phyloP scores from a whole-genome alignment of 1,140 invertebrate species.

The Camponotus pennsylvanicus region DNA sequence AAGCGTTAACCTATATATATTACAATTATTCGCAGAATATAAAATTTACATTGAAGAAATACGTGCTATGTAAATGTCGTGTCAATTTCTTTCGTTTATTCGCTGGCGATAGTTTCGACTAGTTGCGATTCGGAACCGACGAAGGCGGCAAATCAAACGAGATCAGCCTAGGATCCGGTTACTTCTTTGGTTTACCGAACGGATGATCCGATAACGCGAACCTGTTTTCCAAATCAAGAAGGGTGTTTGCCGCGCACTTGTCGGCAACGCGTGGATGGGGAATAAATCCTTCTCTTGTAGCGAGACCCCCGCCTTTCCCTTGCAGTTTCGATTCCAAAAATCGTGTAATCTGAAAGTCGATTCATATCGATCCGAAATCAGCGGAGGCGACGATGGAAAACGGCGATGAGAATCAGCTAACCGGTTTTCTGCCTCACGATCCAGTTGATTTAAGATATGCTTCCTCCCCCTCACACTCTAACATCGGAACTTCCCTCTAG shows the following conservation, averaged over 20 bases:
- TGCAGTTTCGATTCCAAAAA: conserved; percentile 42
- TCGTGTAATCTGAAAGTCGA: conserved; percentile 76
- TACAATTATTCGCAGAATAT: neutral
- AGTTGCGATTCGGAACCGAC: neutral
- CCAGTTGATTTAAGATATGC: conserved; percentile 56
- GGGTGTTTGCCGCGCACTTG: conserved; percentile 30
- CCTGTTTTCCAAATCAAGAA: conserved; percentile 44
- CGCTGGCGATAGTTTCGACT: conserved; percentile 6
- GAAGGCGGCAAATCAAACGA: conserved; percentile 13
- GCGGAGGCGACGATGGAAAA: conserved; percentile 29
- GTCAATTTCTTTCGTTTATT: neutral
- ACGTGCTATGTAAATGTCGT: neutral
- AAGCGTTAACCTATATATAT: too few relatives aligned
- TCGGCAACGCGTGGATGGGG: neutral
- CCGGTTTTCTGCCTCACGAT: conserved; percentile 47
- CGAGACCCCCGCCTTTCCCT: conserved; percentile 27
- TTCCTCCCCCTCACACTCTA: neutral
- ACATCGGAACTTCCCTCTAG: conserved; percentile 14
- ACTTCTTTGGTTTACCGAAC: conserved; percentile 55
- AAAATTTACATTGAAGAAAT: neutral
- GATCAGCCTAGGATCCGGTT: conserved; percentile 15
- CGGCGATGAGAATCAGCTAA: conserved; percentile 53
- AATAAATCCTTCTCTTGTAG: conserved; percentile 32
- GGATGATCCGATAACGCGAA: conserved; percentile 22
- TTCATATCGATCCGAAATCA: conserved; percentile 77